Conservation (phyloP, 2,113 vertebrate genomes). For the Pampusana beccarii region DNA sequence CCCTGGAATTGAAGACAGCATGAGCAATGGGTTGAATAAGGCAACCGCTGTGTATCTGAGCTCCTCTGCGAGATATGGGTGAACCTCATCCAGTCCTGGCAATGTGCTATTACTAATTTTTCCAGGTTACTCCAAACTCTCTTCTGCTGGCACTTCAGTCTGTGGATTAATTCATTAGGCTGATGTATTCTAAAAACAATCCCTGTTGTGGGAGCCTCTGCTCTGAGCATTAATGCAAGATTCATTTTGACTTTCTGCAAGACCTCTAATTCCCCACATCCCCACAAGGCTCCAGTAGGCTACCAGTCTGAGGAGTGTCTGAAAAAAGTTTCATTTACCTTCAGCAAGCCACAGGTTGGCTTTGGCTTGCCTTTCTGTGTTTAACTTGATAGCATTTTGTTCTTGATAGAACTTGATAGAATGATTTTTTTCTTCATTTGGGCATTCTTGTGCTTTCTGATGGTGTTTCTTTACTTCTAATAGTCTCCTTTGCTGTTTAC, state of each 20-base stretch:
- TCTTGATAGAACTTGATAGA: not conserved
- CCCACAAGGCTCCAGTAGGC: not conserved
- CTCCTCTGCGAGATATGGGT: not conserved
- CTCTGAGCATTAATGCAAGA: not conserved
- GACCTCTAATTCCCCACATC: not conserved
- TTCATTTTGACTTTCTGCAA: not conserved
- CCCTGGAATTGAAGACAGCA: not conserved
- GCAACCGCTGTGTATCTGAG: not conserved
- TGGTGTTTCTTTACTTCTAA: not conserved
- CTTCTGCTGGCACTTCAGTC: not conserved
- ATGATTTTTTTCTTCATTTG: not conserved
- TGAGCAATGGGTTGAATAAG: not conserved
- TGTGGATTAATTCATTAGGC: not conserved
- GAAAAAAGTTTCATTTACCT: not conserved
- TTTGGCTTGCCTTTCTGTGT: not conserved
- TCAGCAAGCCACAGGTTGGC: not conserved
- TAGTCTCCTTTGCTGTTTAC: not conserved
- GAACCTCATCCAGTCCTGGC: not conserved
- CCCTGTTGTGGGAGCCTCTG: not conserved
- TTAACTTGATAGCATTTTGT: not conserved
- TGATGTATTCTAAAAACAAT: not conserved
- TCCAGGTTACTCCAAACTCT: not conserved
- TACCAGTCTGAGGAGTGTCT: not conserved
- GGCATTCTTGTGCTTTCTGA: not conserved
- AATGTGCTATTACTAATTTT: not conserved